Evolutionary conservation across 2,113 vertebrate species (phyloP).

Genomic region (Malaclemys terrapin): DNA sequence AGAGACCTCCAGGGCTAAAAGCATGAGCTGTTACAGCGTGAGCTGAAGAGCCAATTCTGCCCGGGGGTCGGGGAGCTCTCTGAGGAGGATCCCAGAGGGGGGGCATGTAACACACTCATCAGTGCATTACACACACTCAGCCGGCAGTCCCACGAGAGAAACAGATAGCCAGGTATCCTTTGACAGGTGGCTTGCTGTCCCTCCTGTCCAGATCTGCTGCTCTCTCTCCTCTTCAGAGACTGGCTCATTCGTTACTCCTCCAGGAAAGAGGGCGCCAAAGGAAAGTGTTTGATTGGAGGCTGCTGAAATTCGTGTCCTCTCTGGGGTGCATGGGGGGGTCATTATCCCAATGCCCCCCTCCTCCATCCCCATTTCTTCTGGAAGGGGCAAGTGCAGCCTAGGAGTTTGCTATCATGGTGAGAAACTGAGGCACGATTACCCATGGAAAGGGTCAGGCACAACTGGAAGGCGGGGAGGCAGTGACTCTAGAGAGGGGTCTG

Average conservation of each 20-base stretch:
- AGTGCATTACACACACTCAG: too few species aligned
- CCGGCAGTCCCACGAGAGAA: too few species aligned
- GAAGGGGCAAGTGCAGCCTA: background rate
- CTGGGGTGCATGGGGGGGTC: background rate
- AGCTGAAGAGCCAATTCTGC: too few species aligned
- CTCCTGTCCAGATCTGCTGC: conserved; percentile 68
- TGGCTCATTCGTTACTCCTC: conserved; percentile 42
- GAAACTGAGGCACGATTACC: background rate
- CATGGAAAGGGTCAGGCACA: background rate
- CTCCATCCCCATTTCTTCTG: background rate
- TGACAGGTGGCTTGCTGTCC: background rate
- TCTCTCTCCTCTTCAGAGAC: conserved; percentile 54
- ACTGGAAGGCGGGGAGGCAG: background rate
- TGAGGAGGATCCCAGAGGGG: too few species aligned
- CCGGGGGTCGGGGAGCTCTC: too few species aligned
- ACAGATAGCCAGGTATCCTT: too few species aligned
- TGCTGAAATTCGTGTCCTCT: background rate
- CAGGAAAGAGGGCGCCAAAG: conserved; percentile 2
- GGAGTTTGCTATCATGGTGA: background rate
- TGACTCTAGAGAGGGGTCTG: background rate
- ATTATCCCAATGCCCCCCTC: background rate
- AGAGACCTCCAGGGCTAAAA: too few species aligned
- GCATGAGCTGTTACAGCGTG: too few species aligned
- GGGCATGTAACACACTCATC: too few species aligned
- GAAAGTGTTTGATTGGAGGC: background rate